Base-by-base conservation (phyloP, 2,797 vertebrate species). In the Morelia viridis region DNA sequence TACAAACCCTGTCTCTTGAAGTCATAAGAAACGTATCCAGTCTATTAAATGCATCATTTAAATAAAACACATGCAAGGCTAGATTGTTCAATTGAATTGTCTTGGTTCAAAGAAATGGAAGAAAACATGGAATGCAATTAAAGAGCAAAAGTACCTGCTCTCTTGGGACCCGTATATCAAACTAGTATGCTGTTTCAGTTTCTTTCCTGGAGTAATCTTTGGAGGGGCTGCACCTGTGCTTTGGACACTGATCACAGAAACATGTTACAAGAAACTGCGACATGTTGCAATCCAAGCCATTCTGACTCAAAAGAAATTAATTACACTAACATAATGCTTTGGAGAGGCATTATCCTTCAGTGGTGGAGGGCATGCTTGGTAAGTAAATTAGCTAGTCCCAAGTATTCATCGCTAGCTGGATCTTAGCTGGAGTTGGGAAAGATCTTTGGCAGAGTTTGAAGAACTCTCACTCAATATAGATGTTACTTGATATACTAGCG, bases 51-150 rank as follows among this genome's bases (percentile, higher is more conserved):
- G 0, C 22, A 88, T 56, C 35, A 92, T 91, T 93, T 95, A 95
- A 96, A 93, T 94, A 95, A 95, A 91, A 92, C 89, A 71, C 0
- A 0, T 41, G 92, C 4, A 0, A 88, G 94, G 62, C 0, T 9
- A 56, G 8, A 57, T 89, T 85, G 92, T 93, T 94, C 85, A 35
- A 83, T 83, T 57, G 88, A 31, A 92, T 91, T 94, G 24, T 94
- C 5, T 84, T 90, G 91, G 92, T 84, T 94, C 83, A 89, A 92
- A 46, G 46, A 11, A 76, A 93, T 91, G 90, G 19, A 92, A 53
- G 91, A 94, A 95, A 96, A 17, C 26, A 64, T 41, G 76, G 10
- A 24, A 58, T 22, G 26, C 89, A 92, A n/a, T 93, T 94, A 89
- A 68, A 85, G 92, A 94, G 80, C 56, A 95, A 95, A 93, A 64